These are phyloP conservation scores for Xyrichtys novacula DNA, from an alignment of 2,797 vertebrate genomes.

Conservation along the genomic window DNA sequence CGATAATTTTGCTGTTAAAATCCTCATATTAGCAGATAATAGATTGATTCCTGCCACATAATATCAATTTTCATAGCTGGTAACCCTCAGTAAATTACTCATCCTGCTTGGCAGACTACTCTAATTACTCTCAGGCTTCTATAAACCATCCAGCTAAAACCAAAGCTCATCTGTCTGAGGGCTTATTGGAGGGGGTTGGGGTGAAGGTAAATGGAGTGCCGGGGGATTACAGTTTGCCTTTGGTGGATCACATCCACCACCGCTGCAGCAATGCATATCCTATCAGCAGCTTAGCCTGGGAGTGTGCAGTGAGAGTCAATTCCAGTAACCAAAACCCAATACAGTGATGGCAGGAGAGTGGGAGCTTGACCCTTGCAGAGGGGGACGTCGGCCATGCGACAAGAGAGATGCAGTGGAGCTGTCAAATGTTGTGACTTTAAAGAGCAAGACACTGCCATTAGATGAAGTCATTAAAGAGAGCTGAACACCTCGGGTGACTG, in stretches of 20 bases:
- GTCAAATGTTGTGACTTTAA: conserved; percentile 32
- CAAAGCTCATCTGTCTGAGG: conserved; percentile 68
- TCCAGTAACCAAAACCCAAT: conserved; percentile 48
- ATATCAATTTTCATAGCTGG: conserved; percentile 32
- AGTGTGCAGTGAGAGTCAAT: conserved; percentile 57
- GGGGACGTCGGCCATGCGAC: conserved; percentile 16
- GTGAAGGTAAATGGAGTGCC: conserved; percentile 60
- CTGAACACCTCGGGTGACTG: neutral
- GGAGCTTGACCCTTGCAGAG: conserved; percentile 34
- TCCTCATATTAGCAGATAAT: conserved; percentile 10
- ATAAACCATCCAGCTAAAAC: conserved; percentile 60
- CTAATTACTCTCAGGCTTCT: conserved; percentile 63
- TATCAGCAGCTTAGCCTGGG: conserved; percentile 58
- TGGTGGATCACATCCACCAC: conserved; percentile 62
- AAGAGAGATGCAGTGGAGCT: conserved; percentile 21
- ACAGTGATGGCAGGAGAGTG: conserved; percentile 25
- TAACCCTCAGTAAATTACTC: conserved; percentile 50
- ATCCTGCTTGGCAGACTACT: conserved; percentile 54
- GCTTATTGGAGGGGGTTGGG: conserved; percentile 48
- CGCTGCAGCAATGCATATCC: conserved; percentile 61
- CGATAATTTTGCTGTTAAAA: neutral
- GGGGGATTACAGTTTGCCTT: conserved; percentile 66
- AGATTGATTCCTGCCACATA: conserved; percentile 30
- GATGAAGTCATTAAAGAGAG: neutral
- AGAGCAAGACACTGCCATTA: neutral